Conservation (phyloP, 2,113 vertebrate species). For the Gambusia affinis region DNA sequence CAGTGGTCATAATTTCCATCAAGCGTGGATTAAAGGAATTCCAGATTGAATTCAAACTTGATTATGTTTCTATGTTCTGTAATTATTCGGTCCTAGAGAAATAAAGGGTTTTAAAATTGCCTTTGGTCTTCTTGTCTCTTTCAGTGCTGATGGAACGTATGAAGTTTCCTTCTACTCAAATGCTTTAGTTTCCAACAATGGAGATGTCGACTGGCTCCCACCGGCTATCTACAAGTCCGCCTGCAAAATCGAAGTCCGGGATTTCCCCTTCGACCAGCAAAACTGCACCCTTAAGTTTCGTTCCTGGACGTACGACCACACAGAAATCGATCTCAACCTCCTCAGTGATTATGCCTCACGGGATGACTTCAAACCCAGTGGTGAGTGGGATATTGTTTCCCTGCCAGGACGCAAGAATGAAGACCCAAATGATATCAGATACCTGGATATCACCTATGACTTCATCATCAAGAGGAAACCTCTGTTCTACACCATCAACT, state of each 20-base stretch:
- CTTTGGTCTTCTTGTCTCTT: conserved; percentile 2
- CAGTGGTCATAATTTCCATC: too few species aligned
- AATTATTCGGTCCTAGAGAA: too few species aligned
- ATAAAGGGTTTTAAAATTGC: too few species aligned
- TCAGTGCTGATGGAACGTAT: conserved; percentile 83
- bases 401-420: conserved; percentile 84
- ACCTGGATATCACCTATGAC: conserved; percentile 85
- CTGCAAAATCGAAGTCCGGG: conserved; percentile 83
- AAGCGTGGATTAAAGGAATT: too few species aligned
- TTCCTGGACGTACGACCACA: conserved; percentile 85
- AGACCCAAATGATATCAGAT: conserved; percentile 79
- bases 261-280: conserved; percentile 86
- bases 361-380: conserved; percentile 85
- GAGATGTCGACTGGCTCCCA: conserved; percentile 83
- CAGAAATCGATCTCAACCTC: conserved; percentile 83
- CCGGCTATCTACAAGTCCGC: conserved; percentile 85
- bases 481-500: conserved; percentile 85
- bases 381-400: conserved; percentile 85
- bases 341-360: conserved; percentile 81
- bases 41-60: too few species aligned
- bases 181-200: conserved; percentile 80
- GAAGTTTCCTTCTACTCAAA: conserved; percentile 86
- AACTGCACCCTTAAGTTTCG: conserved; percentile 86
- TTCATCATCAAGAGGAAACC: conserved; percentile 85
- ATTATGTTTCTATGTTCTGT: too few species aligned